These are phyloP conservation scores for Drosophila melanocephala DNA, from an alignment of 2,888 invertebrate genomes.

Conservation along the genomic window DNA sequence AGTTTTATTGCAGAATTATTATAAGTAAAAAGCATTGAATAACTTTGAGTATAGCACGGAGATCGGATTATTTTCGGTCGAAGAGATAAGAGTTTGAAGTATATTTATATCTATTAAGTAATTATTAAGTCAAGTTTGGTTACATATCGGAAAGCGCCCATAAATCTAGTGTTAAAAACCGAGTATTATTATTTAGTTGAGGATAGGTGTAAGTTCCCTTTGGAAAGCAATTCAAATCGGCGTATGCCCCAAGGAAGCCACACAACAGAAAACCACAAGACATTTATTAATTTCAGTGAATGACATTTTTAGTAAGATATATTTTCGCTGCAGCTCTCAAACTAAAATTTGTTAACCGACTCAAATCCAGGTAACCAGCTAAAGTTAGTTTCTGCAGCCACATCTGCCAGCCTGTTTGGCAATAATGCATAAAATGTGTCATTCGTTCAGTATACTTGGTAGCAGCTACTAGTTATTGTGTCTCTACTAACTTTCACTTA, in stretches of 20 bases:
- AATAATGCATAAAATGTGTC: conserved; percentile 17
- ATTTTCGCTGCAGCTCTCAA: neutral
- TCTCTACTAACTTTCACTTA: conserved; percentile 50
- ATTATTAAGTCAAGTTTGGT: neutral
- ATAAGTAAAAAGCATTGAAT: too few species aligned
- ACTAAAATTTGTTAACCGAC: conserved; percentile 13
- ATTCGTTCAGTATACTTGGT: conserved; percentile 4
- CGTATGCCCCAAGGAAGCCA: conserved; percentile 27
- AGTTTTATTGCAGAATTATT: too few species aligned
- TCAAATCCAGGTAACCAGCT: conserved; percentile 7
- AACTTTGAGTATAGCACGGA: too few species aligned
- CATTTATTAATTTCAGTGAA: conserved; percentile 22
- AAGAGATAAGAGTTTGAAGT: too few species aligned
- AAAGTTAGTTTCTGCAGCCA: conserved; percentile 1
- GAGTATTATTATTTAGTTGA: neutral
- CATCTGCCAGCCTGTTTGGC: conserved; percentile 22
- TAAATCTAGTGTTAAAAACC: neutral
- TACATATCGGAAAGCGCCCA: neutral
- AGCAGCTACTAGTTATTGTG: conserved; percentile 3
- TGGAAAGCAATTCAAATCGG: conserved; percentile 9
- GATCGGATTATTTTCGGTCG: too few species aligned
- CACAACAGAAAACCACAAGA: conserved; percentile 43
- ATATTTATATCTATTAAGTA: too few species aligned
- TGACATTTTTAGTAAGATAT: conserved; percentile 24
- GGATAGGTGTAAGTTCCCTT: neutral